These are phyloP conservation scores for Sicus ferrugineus DNA, from an alignment of 2,888 invertebrate species.

Conservation along the genomic window DNA sequence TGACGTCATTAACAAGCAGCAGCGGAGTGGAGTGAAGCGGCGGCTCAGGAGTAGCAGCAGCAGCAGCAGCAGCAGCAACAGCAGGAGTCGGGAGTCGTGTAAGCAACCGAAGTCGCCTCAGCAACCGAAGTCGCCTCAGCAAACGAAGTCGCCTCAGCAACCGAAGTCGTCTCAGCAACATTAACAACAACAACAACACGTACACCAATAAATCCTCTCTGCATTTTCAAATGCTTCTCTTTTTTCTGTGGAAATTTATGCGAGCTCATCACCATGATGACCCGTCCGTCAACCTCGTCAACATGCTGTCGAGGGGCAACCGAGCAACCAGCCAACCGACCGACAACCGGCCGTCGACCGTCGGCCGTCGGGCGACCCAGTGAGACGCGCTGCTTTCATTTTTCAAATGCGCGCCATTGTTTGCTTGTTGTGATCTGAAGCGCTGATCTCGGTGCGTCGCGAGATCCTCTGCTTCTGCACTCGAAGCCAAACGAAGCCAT, in stretches of 20 bases:
- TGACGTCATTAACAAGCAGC: constrained; percentile 36
- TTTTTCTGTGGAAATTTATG: constrained; percentile 31
- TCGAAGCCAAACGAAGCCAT: constrained; percentile 46
- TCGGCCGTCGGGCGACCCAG: constrained; percentile 2
- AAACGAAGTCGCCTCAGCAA: too few relatives aligned
- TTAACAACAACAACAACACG: constrained; percentile 1
- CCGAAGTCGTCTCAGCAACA: constrained; percentile 9
- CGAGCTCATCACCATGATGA: constrained; percentile 28
- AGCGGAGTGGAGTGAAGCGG: too few relatives aligned
- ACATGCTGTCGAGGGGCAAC: neutral
- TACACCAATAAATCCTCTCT: neutral
- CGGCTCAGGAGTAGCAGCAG: constrained; percentile 11
- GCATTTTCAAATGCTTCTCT: too few relatives aligned
- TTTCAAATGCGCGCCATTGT: constrained; percentile 29
- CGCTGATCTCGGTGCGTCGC: constrained; percentile 39
- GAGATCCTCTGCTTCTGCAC: constrained; percentile 49
- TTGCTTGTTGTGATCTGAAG: constrained; percentile 40
- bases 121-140: too few relatives aligned
- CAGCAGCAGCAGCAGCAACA: constrained; percentile 18
- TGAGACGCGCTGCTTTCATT: constrained; percentile 13
- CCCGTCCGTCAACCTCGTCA: neutral
- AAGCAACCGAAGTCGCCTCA: too few relatives aligned
- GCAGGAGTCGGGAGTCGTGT: too few relatives aligned
- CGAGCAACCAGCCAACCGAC: neutral
- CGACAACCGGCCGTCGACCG: neutral